Percentiles rank a stretch among this genome's conserved stretches.
phyloP scores from a whole-genome alignment of 2,113 vertebrate genomes.

The Barnardius zonarius region DNA sequence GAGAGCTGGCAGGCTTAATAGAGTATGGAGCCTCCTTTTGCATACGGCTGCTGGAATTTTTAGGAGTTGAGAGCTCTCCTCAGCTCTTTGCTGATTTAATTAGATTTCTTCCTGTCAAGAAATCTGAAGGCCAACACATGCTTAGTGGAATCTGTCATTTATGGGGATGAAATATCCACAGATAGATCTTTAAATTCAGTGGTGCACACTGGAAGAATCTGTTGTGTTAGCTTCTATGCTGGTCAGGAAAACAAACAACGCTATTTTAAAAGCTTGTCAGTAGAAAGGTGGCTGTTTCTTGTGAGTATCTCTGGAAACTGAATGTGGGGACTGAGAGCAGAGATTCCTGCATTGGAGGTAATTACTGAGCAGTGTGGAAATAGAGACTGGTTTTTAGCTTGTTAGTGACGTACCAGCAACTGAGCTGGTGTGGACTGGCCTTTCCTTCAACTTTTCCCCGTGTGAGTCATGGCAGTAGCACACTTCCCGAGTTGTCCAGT shows the following conservation, averaged over 20 bases:
- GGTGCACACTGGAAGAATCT: not conserved
- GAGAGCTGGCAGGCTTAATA: not conserved
- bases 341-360: not conserved
- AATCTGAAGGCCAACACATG: constrained; percentile 40
- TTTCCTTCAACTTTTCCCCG: not conserved
- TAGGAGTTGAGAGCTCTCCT: not conserved
- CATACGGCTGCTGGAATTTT: not conserved
- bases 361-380: not conserved
- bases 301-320: not conserved
- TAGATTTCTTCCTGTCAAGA: constrained; percentile 8
- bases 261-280: not conserved
- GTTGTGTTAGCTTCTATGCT: not conserved
- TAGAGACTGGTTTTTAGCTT: not conserved
- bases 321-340: not conserved
- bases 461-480: not conserved
- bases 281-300: not conserved
- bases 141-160: constrained; percentile 31
- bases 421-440: not conserved
- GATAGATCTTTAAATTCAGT: not conserved
- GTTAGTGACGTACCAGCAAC: not conserved
- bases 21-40: not conserved
- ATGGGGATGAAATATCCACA: not conserved
- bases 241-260: not conserved
- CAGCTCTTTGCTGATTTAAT: constrained; percentile 49
- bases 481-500: accelerated